Evolutionary conservation across 2,797 vertebrate species (phyloP).

Genomic region (Hyperoplus lanceolatus): DNA sequence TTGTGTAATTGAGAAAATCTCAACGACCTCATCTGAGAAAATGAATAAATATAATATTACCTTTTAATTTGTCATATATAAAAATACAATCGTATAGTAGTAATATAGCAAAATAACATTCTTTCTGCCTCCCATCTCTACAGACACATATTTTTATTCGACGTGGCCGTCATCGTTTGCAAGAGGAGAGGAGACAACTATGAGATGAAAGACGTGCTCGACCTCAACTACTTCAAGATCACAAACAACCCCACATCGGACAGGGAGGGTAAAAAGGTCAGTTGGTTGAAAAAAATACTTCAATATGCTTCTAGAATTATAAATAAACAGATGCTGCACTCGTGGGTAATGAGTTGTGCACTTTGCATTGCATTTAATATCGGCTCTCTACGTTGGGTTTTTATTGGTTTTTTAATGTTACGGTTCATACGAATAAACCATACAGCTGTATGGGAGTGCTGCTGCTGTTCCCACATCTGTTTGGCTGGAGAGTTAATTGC

Average conservation of each 20-base stretch:
- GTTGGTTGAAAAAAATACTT: neutral
- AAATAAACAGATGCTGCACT: neutral
- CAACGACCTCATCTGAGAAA: neutral
- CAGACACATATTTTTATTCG: constrained; percentile 96
- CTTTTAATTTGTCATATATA: neutral
- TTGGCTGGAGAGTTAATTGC: constrained; percentile 27
- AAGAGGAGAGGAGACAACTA: constrained; percentile 95
- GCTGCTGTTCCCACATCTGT: constrained; percentile 15
- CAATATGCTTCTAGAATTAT: neutral
- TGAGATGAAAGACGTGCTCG: constrained; percentile 97
- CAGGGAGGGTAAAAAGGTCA: constrained; percentile 94
- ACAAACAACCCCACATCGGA: constrained; percentile 93
- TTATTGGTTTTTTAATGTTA: neutral
- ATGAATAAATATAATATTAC: neutral
- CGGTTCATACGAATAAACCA: neutral
- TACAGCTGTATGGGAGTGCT: neutral
- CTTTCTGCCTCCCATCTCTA: neutral
- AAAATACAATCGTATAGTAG: neutral
- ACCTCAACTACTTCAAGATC: constrained; percentile 94
- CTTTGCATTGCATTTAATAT: neutral
- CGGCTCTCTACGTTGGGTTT: neutral
- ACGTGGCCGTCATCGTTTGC: constrained; percentile 92
- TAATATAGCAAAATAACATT: neutral
- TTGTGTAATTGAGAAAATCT: neutral
- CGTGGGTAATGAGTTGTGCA: neutral